Evolutionary conservation across 2,888 invertebrate genomes (phyloP), one percentile per base, ranked within the genome.

Genomic region (Drosophila meridiana): DNA sequence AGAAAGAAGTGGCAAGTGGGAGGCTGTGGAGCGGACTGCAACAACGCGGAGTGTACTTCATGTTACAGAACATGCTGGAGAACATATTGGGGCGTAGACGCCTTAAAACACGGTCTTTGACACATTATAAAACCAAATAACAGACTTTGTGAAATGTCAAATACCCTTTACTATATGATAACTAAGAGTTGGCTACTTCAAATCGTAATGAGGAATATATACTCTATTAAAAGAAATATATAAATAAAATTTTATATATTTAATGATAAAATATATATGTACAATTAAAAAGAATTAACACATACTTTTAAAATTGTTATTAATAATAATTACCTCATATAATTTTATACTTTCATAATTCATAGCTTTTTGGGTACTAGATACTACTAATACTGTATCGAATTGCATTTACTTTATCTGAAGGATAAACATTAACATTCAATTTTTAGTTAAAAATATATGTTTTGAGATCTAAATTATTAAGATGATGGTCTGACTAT

Each of bases 91-190:
- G 59, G 9, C 14, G 62, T 47, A 61, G 68, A 57, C 61, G 78
- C 70, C 66, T 66, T 47, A 75, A 56, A 77, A 74, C 72, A 76
- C 73, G 74, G 72, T 76, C 82, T 79, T 82, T 82, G 80, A 76
- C 74, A 79, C 74, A 79, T 76, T 76, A 69, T 48, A 59, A 72
- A 77, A 57, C 14, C 53, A 48, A 45, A 43, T 0, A 30, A 28
- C 7, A 30, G n/a, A 20, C 38, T n/a, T 45, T 52, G 55, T 66
- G 38, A 57, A 74, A 57, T 66, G n/a, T 47, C 38, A 45, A 76
- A 76, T 71, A 60, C 79, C 26, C 79, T 82, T 45, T 38, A 30
- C 61, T 9, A 36, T 34, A 20, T 20, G 3, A 30, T 26, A 8
- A 7, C 26, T 26, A 56, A 30, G 6, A 20, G 11, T 11, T 40